phyloP scores from a whole-genome alignment of 2,113 vertebrate genomes.

The Loxodonta africana region DNA sequence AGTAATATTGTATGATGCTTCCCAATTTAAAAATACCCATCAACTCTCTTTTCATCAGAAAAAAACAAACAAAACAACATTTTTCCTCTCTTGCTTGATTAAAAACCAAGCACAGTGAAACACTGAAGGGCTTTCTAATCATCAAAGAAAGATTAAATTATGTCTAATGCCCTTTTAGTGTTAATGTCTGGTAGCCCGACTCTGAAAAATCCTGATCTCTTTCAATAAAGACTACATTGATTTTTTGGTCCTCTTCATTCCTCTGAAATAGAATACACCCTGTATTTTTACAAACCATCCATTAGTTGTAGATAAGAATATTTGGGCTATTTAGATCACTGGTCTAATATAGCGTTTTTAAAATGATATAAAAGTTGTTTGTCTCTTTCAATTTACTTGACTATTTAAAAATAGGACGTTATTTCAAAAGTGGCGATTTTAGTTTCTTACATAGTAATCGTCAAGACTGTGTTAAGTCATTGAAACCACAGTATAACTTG shows the following conservation, averaged over 20 bases:
- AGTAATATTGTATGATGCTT: not conserved
- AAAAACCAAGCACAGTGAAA: slow-evolving; percentile 49
- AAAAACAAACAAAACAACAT: not conserved
- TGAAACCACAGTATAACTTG: not conserved
- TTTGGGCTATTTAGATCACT: not conserved
- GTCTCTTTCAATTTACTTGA: slow-evolving; percentile 20
- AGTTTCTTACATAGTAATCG: not conserved
- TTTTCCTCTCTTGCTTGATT: slow-evolving; percentile 58
- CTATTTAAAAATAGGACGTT: not conserved
- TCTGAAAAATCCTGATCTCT: not conserved
- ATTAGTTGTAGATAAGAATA: slow-evolving; percentile 43
- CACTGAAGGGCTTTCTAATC: slow-evolving; percentile 56
- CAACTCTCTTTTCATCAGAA: not conserved
- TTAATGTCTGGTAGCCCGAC: slow-evolving; percentile 46
- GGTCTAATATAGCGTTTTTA: not conserved
- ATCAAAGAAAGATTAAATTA: slow-evolving; percentile 67
- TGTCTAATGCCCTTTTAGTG: slow-evolving; percentile 26
- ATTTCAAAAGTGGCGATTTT: not conserved
- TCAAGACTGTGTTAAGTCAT: not conserved
- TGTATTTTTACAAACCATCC: slow-evolving; percentile 7
- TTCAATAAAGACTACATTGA: slow-evolving; percentile 54
- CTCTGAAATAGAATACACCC: not conserved
- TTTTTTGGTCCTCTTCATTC: not conserved
- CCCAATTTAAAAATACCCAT: slow-evolving; percentile 43
- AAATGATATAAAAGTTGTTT: slow-evolving; percentile 16